Evolutionary conservation across 2,113 vertebrate genomes (phyloP), one percentile per base, ranked within the genome.

Genomic region (Istiophorus platypterus): DNA sequence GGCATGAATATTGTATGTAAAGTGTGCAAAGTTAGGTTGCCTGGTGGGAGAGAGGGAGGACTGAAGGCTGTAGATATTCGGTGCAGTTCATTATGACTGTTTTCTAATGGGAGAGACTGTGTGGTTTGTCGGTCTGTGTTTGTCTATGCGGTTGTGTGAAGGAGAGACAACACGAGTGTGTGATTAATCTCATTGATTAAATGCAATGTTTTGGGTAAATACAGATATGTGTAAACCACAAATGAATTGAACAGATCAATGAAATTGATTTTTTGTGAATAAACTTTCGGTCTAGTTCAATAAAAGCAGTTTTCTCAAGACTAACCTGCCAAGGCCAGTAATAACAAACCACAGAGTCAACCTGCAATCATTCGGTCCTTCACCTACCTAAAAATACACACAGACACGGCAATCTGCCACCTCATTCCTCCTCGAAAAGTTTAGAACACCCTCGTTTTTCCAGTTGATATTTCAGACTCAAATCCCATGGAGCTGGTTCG

Each of bases 1-100:
- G 69, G 75, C 88, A 98, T 98, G 96, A 99, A 99, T 98, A 98
- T 97, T 98, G 96, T 95, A 98, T 98, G 97, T 96, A 96, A 94
- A 96, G 94, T 92, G 94, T 95, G 96, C 96, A 95, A 97, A 97
- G 96, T 97, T 96, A 73, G 93, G 92, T 91, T 91, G 95, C 96
- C 96, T 90, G 85, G 94, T 95, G 96, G 95, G 94, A 95, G 82
- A 71, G 62, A 66, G 67, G 64, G 76, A 94, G 68, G 81, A 83
- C 78, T 86, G 84, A 91, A 84, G 84, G 81, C 80, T 84, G 81
- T 72, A 84, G 89, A 86, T 85, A 79, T 82, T 89, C 26, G 80
- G 59, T 78, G 78, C 84, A 82, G 74, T 89, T 90, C 83, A 87
- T 92, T 88, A 90, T 85, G 81, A 87, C 80, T 91, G 87, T 94